Evolutionary conservation across 2,888 invertebrate genomes (phyloP).

Genomic region (Nipponacmea schrenckii): DNA sequence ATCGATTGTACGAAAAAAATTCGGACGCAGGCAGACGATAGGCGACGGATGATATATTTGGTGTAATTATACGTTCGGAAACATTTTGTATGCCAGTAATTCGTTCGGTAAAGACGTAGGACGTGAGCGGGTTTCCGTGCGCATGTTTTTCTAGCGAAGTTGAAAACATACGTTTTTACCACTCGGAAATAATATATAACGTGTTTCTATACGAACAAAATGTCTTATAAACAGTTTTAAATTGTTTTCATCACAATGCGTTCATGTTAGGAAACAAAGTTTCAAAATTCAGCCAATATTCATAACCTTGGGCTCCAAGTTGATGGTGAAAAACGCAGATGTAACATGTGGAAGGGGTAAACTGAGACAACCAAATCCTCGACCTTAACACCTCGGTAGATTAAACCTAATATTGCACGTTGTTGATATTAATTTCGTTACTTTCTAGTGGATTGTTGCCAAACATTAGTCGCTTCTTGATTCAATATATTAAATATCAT

Average conservation of each 20-base stretch:
- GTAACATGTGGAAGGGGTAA: conserved; percentile 1
- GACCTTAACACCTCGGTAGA: neutral
- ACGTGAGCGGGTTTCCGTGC: too few species aligned
- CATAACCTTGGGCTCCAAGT: neutral
- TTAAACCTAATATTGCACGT: neutral
- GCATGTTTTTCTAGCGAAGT: too few species aligned
- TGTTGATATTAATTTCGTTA: neutral
- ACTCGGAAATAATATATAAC: neutral
- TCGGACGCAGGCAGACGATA: too few species aligned
- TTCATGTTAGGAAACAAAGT: neutral
- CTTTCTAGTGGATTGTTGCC: neutral
- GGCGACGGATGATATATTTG: too few species aligned
- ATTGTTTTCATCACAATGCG: neutral
- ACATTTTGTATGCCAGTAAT: too few species aligned
- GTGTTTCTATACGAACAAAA: neutral
- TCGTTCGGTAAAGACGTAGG: too few species aligned
- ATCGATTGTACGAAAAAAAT: too few species aligned
- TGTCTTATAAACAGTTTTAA: neutral
- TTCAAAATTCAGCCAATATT: neutral
- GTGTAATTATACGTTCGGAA: too few species aligned
- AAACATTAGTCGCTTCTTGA: neutral
- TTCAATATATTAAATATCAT: neutral
- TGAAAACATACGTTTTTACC: too few species aligned
- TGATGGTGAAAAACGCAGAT: neutral
- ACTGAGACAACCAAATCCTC: neutral